Evolutionary conservation across 2,888 invertebrate genomes (phyloP).

Genomic region (Apodemia duryi): DNA sequence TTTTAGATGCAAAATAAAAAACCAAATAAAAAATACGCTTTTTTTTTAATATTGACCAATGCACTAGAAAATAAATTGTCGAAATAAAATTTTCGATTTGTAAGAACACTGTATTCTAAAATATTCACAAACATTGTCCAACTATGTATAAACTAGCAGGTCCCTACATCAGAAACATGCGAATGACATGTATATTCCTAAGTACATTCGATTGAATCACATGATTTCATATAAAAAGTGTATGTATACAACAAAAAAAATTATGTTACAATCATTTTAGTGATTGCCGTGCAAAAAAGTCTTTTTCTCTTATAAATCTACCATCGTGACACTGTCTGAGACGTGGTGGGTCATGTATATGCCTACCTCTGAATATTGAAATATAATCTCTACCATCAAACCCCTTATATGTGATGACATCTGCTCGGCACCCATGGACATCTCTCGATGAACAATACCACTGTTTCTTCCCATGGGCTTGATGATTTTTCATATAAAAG

Average conservation of each 20-base stretch:
- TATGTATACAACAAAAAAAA: constrained; percentile 35
- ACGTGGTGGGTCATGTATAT: constrained; percentile 66
- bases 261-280: constrained; percentile 39
- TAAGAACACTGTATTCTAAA: constrained; percentile 70
- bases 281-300: constrained; percentile 43
- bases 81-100: constrained; percentile 17
- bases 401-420: constrained; percentile 70
- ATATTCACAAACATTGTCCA: constrained; percentile 51
- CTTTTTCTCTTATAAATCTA: constrained; percentile 68
- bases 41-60: constrained; percentile 22
- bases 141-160: constrained; percentile 59
- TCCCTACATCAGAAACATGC: constrained; percentile 64
- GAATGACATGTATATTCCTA: constrained; percentile 40
- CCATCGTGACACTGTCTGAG: constrained; percentile 67
- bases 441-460: constrained; percentile 74
- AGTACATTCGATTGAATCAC: constrained; percentile 57
- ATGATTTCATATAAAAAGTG: constrained; percentile 41
- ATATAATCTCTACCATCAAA: constrained; percentile 66
- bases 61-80: constrained; percentile 21
- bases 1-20: constrained; percentile 18
- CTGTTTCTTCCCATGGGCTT: constrained; percentile 71
- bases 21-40: constrained; percentile 30
- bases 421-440: constrained; percentile 66
- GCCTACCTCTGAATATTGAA: constrained; percentile 66
- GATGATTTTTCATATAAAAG: constrained; percentile 74